Evolutionary conservation across 2,888 invertebrate species (phyloP), one percentile per base, ranked within the genome.

Genomic region (Sericinus montela): DNA sequence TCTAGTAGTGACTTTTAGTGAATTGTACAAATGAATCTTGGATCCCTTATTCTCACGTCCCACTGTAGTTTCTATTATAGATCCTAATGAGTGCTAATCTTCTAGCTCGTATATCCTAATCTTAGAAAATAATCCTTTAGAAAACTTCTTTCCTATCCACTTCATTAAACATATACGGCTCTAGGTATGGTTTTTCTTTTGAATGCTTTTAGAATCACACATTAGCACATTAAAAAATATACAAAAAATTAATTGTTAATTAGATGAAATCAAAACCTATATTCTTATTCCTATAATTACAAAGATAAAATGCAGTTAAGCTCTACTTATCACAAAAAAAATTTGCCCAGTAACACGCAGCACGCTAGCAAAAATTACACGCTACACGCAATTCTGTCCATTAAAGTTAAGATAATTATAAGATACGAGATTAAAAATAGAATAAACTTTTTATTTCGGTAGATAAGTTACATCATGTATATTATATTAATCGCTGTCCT

Each of bases 351-450:
- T 56, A 51, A 61, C 70, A 69, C 74, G 71, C 74, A 60, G 62
- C 71, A 68, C 70, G 68, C 69, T 65, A 61, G 59, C 57, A 68
- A 62, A 66, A 65, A 62, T 59, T 54, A 75, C 79, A 85, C 82
- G 84, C 86, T 78, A 83, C 79, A 82, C 73, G 87, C 87, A 85
- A 88, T 78, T 85, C 87, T 88, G 87, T 88, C 87, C 87, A 88
- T 82, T 88, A 83, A 69, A 68, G 58, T 53, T 84, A 85, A 84
- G 83, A 59, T 64, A 70, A 60, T 45, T 59, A 38, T 77, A 79
- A 74, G 72, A 71, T 63, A 67, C 74, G 65, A 69, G 77, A 67
- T 69, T 79, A 75, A 63, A 56, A 59, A 58, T 75, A 72, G 67
- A 67, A 59, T 58, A 59, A 59, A 65, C 1, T 71, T 74, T 72